phyloP scores from a whole-genome alignment of 2,888 invertebrate species.

The Busseola fusca region DNA sequence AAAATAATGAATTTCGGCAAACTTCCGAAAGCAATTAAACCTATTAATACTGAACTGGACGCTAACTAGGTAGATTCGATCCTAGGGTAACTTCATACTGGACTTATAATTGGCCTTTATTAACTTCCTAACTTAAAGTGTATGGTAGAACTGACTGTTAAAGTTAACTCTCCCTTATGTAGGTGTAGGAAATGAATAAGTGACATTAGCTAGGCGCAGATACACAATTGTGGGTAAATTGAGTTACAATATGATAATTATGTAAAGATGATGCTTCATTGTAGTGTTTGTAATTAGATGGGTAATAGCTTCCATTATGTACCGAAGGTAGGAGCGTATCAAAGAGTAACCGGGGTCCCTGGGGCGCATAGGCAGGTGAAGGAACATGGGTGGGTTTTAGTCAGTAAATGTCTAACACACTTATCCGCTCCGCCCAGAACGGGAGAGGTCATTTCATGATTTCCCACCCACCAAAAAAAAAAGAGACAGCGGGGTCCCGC shows the following conservation, averaged over 20 bases:
- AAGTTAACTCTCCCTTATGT: background rate
- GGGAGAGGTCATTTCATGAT: too few species aligned
- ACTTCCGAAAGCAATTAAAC: constrained; percentile 57
- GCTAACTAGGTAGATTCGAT: constrained; percentile 60
- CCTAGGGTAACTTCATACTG: constrained; percentile 38
- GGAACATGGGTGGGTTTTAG: too few species aligned
- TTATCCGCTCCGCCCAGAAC: too few species aligned
- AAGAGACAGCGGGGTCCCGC: too few species aligned
- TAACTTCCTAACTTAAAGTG: constrained; percentile 42
- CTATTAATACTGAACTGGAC: constrained; percentile 64
- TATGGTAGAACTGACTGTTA: constrained; percentile 7
- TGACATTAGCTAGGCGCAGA: constrained; percentile 26
- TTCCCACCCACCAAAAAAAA: too few species aligned
- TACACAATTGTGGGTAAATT: constrained; percentile 24
- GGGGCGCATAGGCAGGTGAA: too few species aligned
- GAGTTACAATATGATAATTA: constrained; percentile 24
- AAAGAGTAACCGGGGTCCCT: too few species aligned
- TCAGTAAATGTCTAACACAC: too few species aligned
- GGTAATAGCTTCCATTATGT: background rate
- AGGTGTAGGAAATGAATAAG: constrained; percentile 19
- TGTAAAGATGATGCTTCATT: constrained; percentile 10
- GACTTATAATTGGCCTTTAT: constrained; percentile 58
- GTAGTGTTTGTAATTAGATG: background rate
- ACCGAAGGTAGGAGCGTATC: background rate
- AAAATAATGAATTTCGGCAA: constrained; percentile 18